Percentiles rank a stretch among this genome's conserved stretches.
phyloP scores from a whole-genome alignment of 92 coral and sea anemone species.

The Epizoanthus ramosus region DNA sequence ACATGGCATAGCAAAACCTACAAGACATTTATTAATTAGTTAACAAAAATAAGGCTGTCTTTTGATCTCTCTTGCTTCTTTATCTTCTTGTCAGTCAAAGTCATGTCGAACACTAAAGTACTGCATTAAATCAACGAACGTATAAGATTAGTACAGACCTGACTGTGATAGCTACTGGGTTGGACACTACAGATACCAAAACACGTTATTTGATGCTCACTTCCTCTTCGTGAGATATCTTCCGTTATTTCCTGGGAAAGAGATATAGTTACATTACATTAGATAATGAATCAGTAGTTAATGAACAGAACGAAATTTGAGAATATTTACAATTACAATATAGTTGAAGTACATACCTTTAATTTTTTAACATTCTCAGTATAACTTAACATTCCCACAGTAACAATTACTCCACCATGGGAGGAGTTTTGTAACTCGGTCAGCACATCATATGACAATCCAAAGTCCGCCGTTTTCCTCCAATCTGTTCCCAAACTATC shows the following conservation, averaged over 20 bases:
- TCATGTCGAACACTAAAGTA: neutral
- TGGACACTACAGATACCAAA: constrained; percentile 16
- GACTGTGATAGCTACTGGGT: neutral
- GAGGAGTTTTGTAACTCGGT: neutral
- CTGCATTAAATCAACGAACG: neutral
- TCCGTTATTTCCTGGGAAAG: constrained; percentile 18
- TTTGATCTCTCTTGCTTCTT: neutral
- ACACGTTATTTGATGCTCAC: constrained; percentile 3
- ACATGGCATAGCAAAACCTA: too few relatives aligned
- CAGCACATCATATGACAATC: constrained; percentile 26
- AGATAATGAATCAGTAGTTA: neutral
- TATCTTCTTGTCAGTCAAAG: neutral
- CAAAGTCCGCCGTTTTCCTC: constrained; percentile 1
- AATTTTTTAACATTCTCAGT: constrained; percentile 1
- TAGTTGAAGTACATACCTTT: neutral
- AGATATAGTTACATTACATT: neutral
- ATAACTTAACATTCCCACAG: constrained; percentile 5
- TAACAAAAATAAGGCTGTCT: too few relatives aligned
- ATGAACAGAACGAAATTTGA: neutral
- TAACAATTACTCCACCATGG: constrained; percentile 22
- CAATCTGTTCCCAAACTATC: neutral
- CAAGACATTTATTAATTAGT: too few relatives aligned
- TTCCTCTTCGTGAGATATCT: constrained; percentile 7
- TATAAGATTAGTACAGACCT: constrained; percentile 6
- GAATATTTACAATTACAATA: neutral